phyloP scores from a whole-genome alignment of 1,140 invertebrate genomes.

The Melipona quadrifasciata region DNA sequence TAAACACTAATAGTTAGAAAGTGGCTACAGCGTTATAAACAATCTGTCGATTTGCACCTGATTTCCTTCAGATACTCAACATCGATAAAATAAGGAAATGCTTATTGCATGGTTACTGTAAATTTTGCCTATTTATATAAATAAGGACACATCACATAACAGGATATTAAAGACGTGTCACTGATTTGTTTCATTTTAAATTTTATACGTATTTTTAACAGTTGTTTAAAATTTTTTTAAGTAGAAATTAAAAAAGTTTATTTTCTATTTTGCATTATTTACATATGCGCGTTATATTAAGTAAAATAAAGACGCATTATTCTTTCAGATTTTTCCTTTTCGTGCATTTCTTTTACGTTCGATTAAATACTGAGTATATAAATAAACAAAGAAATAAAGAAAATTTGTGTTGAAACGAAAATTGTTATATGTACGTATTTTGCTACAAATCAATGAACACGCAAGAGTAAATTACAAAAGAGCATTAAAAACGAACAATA shows the following conservation, averaged over 20 bases:
- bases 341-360: slow-evolving; percentile 13
- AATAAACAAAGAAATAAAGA: background rate
- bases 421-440: background rate
- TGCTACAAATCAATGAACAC: background rate
- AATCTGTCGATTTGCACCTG: slow-evolving; percentile 36
- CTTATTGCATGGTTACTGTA: slow-evolving; percentile 18
- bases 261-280: slow-evolving; percentile 7
- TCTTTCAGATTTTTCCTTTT: slow-evolving; percentile 2
- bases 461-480: background rate
- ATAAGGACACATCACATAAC: slow-evolving; percentile 8
- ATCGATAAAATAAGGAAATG: slow-evolving; percentile 8
- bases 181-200: slow-evolving; percentile 3
- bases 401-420: background rate
- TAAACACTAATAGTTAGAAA: slow-evolving; percentile 44
- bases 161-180: background rate
- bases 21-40: slow-evolving; percentile 33
- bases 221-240: slow-evolving; percentile 11
- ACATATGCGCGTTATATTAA: background rate
- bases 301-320: background rate
- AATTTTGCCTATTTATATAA: slow-evolving; percentile 27
- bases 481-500: background rate
- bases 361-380: background rate
- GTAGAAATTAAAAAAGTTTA: background rate
- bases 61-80: slow-evolving; percentile 30
- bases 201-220: slow-evolving; percentile 41